Evolutionary conservation across 2,797 vertebrate species (phyloP), one percentile per base, ranked within the genome.

Genomic region (Pseudochirops cupreus): DNA sequence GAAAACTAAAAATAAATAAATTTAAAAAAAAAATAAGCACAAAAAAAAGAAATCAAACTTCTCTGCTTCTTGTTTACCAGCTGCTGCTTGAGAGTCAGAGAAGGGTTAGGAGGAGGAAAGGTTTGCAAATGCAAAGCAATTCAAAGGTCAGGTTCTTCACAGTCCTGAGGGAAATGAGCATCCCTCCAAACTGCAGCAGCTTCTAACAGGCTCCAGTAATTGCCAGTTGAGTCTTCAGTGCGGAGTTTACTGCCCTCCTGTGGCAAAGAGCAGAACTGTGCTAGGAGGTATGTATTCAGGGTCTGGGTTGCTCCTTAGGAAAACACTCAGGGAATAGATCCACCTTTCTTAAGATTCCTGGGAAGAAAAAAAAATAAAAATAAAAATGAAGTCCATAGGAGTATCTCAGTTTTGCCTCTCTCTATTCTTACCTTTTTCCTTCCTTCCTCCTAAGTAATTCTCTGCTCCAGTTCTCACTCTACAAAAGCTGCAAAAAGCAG

Each of bases 241-340:
- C 59, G 82, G 39, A 26, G 39, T 56, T 91, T 87, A 91, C 90
- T 52, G 55, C 96, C 96, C 97, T 97, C 97, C 96, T 55, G 97
- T 13, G 96, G 91, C 91, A 0, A 50, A 53, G 18, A 90, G 0
- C 9, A 92, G 93, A 24, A 96, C 39, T 94, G 13, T 4, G 1
- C 4, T 16, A 33, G 62, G 56, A 1, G 18, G 28, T 31, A 13
- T 13, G 82, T 55, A 2, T 0, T 33, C 3, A 18, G 24, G 11
- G 26, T 10, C 0, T 56, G 52, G 89, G 55, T 1, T 9, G 4
- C 4, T 0, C 0, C 21, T 55, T 24, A 14, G 21, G 24, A 91
- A 3, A 7, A 62, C 1, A 53, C 12, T 10, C 46, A 0, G 58
- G n/a, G 53, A 87, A 50, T 26, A 24, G 0, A 87, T 11, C 39